A percentile compares a stretch with the other conserved stretches of the same genome.
Evolutionary conservation across 2,113 vertebrate genomes (phyloP).

Genomic region (Capreolus pygargus): DNA sequence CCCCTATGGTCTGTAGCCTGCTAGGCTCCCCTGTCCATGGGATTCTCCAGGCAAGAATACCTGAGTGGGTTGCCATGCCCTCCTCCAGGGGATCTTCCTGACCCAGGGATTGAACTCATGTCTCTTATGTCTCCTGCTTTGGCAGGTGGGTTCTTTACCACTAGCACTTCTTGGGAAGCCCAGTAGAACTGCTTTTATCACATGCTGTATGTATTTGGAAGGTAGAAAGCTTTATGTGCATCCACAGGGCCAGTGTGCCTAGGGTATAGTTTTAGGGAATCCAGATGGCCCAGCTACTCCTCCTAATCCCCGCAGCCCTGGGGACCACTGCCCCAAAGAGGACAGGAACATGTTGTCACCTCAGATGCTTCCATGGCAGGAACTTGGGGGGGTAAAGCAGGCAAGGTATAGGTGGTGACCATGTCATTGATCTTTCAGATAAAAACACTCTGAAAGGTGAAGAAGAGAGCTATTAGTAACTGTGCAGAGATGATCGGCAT

Average conservation of each 20-base stretch:
- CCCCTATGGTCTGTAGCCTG: background rate
- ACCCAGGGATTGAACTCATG: background rate
- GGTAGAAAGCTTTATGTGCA: background rate
- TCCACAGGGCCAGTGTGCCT: too few species aligned
- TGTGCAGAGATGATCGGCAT: background rate
- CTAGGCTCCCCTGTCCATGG: background rate
- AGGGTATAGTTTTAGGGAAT: background rate
- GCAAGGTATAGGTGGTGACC: background rate
- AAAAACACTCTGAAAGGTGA: background rate
- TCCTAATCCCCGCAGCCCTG: background rate
- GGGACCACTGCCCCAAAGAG: background rate
- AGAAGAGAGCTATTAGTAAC: background rate
- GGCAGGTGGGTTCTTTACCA: background rate
- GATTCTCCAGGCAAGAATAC: background rate
- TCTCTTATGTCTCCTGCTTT: background rate
- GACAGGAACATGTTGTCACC: background rate
- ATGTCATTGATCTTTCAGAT: background rate
- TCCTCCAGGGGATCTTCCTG: background rate
- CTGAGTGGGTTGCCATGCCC: background rate
- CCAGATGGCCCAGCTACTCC: background rate
- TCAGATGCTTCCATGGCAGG: background rate
- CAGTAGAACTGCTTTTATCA: background rate
- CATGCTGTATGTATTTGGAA: background rate
- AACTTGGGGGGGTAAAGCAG: background rate
- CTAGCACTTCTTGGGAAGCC: background rate